Conservation (phyloP, 2,113 vertebrate species). For the Zootoca vivipara region DNA sequence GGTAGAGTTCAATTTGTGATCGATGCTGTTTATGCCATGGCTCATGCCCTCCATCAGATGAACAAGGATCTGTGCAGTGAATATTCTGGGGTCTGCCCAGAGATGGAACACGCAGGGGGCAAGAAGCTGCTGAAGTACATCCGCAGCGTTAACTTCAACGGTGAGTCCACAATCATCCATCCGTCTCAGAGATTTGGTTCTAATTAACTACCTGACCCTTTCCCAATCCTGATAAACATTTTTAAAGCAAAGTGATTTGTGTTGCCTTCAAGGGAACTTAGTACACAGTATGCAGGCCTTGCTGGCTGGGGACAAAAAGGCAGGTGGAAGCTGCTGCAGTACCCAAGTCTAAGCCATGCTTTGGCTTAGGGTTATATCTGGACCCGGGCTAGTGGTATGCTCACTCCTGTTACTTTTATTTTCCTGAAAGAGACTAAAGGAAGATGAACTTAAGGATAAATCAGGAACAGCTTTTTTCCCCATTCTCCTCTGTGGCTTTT, state of each 20-base stretch:
- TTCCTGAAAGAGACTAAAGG: background rate
- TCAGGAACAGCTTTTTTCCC: background rate
- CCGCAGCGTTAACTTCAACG: constrained; percentile 89
- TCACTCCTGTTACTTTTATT: background rate
- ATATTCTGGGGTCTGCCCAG: constrained; percentile 84
- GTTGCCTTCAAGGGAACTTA: background rate
- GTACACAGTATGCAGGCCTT: too few species aligned
- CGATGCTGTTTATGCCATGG: constrained; percentile 93
- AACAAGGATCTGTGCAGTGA: constrained; percentile 90
- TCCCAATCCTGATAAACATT: background rate
- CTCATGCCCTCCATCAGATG: constrained; percentile 94
- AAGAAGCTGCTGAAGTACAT: constrained; percentile 93
- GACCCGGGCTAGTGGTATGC: too few species aligned
- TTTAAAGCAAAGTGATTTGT: background rate
- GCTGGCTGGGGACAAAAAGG: too few species aligned
- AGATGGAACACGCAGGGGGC: constrained; percentile 91
- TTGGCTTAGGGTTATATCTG: too few species aligned
- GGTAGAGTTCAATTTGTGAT: constrained; percentile 97
- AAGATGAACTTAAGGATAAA: background rate
- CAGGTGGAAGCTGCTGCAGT: too few species aligned
- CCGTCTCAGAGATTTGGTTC: background rate
- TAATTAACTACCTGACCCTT: background rate
- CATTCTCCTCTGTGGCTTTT: background rate
- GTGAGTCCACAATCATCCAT: constrained; percentile 73
- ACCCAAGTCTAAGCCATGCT: too few species aligned